Evolutionary conservation across 2,888 invertebrate genomes (phyloP), one percentile per base, ranked within the genome.

Genomic region (Drosophila tanythrix): DNA sequence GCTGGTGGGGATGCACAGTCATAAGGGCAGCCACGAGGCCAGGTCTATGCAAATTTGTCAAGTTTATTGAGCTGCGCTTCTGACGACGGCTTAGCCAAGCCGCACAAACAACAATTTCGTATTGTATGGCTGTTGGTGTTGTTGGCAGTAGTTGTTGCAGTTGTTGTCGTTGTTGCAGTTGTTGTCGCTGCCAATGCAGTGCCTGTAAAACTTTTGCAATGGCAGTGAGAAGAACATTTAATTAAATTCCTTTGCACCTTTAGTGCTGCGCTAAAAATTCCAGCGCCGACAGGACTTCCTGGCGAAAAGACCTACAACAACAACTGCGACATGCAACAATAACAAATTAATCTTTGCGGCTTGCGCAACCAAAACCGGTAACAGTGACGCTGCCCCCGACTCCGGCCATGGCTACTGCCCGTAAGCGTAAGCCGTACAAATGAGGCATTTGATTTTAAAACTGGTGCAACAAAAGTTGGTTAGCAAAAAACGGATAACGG

Each of bases 171-270:
- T 83, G 57, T 63, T 78, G 87, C 71, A 76, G 57, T 73, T 57
- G 52, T 60, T 57, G 40, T 10, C n/a, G 59, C 31, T 52, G 69
- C 70, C 46, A 46, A 46, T 81, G 88, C 80, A 81, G 62, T 73
- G 71, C 38, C 43, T 71, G 79, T 52, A 61, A 81, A 83, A 85
- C 69, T 82, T 85, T 88, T 61, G 67, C 51, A 50, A 36, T 70
- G 76, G 69, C 74, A 57, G 74, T 63, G 69, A 74, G 74, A 74
- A 80, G 85, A 79, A 83, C 87, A 89, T 88, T 89, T 88, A 89
- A 88, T 88, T 88, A 88, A 88, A 88, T 88, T 88, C 87, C 87
- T 89, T 89, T 88, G 89, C 87, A 87, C 87, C 87, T 87, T 87
- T 82, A 87, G 89, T 85, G 89, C 89, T 87, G 87, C 87, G 87